These are phyloP conservation scores for Akabosia matsudoensis DNA, from an alignment of 1,140 invertebrate species.

Conservation along the genomic window DNA sequence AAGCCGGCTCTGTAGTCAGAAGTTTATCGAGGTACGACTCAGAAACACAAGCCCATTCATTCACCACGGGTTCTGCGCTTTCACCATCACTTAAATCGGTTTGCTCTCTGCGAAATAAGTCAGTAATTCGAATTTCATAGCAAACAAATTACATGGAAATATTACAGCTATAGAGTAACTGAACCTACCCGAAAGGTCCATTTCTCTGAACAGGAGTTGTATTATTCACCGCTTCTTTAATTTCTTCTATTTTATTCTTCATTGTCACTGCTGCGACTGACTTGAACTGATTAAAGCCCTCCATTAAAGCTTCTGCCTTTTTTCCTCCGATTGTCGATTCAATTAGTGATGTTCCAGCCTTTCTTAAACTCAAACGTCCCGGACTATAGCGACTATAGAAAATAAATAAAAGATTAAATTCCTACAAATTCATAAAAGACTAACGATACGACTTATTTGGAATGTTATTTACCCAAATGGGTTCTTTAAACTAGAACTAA, in stretches of 20 bases:
- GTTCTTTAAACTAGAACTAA: conserved; percentile 46
- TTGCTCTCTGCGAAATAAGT: conserved; percentile 20
- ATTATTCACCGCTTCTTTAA: conserved; percentile 85
- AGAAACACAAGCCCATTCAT: conserved; percentile 47
- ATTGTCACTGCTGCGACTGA: conserved; percentile 74
- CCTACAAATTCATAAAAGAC: neutral
- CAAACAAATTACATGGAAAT: neutral
- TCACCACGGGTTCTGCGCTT: conserved; percentile 23
- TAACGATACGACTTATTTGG: neutral
- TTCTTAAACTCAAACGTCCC: conserved; percentile 69
- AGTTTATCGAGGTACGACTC: conserved; percentile 46
- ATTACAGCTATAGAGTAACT: neutral
- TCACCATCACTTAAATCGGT: conserved; percentile 30
- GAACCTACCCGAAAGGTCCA: conserved; percentile 44
- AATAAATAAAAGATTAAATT: conserved; percentile 33
- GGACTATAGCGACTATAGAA: conserved; percentile 73
- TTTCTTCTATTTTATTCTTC: conserved; percentile 84
- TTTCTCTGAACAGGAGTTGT: conserved; percentile 63
- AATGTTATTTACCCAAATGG: conserved; percentile 35
- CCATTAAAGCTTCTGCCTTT: conserved; percentile 81
- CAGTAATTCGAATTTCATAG: conserved; percentile 12
- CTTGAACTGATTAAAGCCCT: conserved; percentile 77
- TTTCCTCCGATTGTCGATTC: conserved; percentile 56
- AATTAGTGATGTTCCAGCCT: conserved; percentile 54
- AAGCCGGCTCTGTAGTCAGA: conserved; percentile 24